Evolutionary conservation across 2,113 vertebrate species (phyloP), one percentile per base, ranked within the genome.

Genomic region (Xiphophorus couchianus): DNA sequence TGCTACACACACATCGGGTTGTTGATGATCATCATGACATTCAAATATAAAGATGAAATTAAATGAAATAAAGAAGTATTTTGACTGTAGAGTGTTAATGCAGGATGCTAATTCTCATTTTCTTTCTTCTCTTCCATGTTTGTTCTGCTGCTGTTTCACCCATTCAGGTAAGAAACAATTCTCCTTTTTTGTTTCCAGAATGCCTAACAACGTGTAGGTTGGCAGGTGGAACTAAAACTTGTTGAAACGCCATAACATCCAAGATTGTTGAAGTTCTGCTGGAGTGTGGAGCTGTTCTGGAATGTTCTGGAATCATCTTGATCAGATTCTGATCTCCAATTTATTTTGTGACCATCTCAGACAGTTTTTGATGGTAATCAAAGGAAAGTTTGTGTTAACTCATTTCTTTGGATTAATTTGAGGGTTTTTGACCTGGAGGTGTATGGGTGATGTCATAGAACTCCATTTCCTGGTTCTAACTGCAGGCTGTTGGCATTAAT

Each of bases 91-190:
- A 48, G 44, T 44, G 42, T 44, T 5, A 25, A 66, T 66, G 2
- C 44, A 44, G 11, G 1, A 7, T 5, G 42, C 72, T 69, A 7
- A 48, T 69, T 14, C 14, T 54, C 31, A 5, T 42, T 29, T 27
- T 78, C 51, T 78, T 27, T 80, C 14, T 67, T 81, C 72, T 86
- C 64, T 84, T 86, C 31, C 82, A 88, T 88, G 86, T 77, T 13
- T 19, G 30, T 35, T 28, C 15, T 3, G 63, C 0, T 19, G 58
- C 63, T 1, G 0, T 70, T 63, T 48, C 42, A 39, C 73, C 68
- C 37, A 0, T 29, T 78, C 82, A 88, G 88, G 88, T 88, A 90
- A 88, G 88, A 80, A 65, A 28, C 64, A n/a, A 9, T 58, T 17
- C 2, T 58, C 30, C 25, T 35, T 44, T 39, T 19, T 65, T 73